A percentile compares a stretch with the other conserved stretches of the same genome.
phyloP scores from a whole-genome alignment of 2,113 vertebrate genomes.

The Triplophysa siluroides region DNA sequence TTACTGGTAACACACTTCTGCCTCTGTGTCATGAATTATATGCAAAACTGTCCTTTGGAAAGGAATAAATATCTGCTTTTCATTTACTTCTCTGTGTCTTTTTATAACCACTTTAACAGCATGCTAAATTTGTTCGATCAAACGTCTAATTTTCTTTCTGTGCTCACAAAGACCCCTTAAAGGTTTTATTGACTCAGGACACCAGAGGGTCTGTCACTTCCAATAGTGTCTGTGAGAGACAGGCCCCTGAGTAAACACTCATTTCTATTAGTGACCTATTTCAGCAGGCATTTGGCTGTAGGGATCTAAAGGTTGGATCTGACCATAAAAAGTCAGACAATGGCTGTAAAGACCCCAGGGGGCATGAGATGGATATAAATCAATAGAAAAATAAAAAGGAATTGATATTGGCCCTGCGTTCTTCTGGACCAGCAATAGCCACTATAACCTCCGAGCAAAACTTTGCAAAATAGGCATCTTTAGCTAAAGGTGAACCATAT shows the following conservation, averaged over 20 bases:
- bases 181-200: constrained; percentile 66
- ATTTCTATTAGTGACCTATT: constrained; percentile 69
- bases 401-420: constrained; percentile 52
- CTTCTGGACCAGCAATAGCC: constrained; percentile 31
- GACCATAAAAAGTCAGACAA: constrained; percentile 60
- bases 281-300: constrained; percentile 50
- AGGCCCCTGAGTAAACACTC: constrained; percentile 67
- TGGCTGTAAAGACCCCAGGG: constrained; percentile 23
- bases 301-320: constrained; percentile 29
- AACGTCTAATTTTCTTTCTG: constrained; percentile 70
- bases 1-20: constrained; percentile 13
- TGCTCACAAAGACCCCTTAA: constrained; percentile 69
- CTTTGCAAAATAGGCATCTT: too few relatives aligned
- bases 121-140: constrained; percentile 68
- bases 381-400: constrained; percentile 66
- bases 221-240: constrained; percentile 69
- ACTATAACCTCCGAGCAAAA: background rate
- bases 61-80: constrained; percentile 46
- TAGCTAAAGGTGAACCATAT: too few relatives aligned
- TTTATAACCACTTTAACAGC: constrained; percentile 41
- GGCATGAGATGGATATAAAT: constrained; percentile 53
- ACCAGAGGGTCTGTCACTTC: constrained; percentile 64
- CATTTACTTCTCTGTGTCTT: constrained; percentile 33
- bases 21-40: background rate
- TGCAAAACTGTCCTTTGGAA: background rate